Evolutionary conservation across 2,888 invertebrate species (phyloP), one percentile per base, ranked within the genome.

Genomic region (Xestia ashworthii): DNA sequence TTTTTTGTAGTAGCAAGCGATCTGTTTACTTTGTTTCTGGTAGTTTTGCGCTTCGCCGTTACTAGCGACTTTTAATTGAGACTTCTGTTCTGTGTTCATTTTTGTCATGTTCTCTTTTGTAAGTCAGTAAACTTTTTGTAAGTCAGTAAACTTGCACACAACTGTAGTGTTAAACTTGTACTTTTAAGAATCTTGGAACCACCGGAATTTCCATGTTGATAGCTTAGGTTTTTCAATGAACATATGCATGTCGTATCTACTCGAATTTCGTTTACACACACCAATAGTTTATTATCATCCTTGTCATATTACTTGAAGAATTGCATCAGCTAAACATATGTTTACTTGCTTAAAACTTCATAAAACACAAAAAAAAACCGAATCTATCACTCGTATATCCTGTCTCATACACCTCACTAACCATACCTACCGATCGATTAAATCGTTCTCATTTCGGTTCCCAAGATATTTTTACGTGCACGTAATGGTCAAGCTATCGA

Each of bases 401-500:
- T 75, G 64, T 71, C 76, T 78, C 79, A 82, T 79, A 83, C 71
- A 83, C 78, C 74, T 60, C 78, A 86, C 86, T 89, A 90, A 86
- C 74, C 73, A 78, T 86, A 85, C 86, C 86, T 86, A 85, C 86
- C 86, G 83, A 74, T 82, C 88, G 92, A 93, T 94, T 89, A 89
- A 90, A 93, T 93, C 93, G 88, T 82, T 89, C 91, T 91, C 91
- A 92, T 92, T 93, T 92, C 92, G 90, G 89, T 94, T 94, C 94
- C 92, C 93, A 93, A 89, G 86, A 73, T 86, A 91, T 91, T 92
- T 93, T 91, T 91, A 92, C 91, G 90, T 91, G 92, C 93, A 92
- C 92, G 95, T 95, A 95, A 95, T 95, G 94, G 95, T 91, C 89
- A 91, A 95, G 91, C 92, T 95, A 95, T 95, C 95, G 94, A 95